Evolutionary conservation across 2,888 invertebrate species (phyloP).

Genomic region (Eurytoma adleriae): DNA sequence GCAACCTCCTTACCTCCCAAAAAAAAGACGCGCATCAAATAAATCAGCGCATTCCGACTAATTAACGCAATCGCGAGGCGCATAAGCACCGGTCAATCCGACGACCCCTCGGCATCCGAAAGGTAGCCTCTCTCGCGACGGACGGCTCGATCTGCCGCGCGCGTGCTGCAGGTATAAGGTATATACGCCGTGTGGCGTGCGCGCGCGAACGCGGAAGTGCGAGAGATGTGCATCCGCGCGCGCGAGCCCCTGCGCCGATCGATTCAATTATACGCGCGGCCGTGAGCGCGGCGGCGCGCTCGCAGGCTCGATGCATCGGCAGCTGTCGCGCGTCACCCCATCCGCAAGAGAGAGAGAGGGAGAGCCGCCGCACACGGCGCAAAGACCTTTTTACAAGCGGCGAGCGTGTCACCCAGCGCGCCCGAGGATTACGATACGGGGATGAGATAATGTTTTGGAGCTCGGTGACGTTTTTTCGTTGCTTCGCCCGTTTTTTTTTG

Average conservation of each 20-base stretch:
- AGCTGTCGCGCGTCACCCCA: slow-evolving; percentile 69
- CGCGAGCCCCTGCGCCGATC: slow-evolving; percentile 63
- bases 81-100: too few species aligned
- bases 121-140: neutral
- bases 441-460: neutral
- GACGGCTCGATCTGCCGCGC: neutral
- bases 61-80: too few species aligned
- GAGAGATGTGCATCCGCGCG: neutral
- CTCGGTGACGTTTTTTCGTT: too few species aligned
- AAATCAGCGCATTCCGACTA: too few species aligned
- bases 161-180: slow-evolving; percentile 1
- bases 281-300: slow-evolving; percentile 1
- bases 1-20: too few species aligned
- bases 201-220: neutral
- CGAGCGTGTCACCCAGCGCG: neutral
- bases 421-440: neutral
- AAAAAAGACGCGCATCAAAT: too few species aligned
- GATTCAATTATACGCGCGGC: slow-evolving; percentile 71
- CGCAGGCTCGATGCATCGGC: slow-evolving; percentile 58
- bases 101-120: too few species aligned
- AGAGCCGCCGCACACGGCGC: slow-evolving; percentile 22
- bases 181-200: neutral
- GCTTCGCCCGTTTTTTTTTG: too few species aligned
- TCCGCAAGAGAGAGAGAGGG: slow-evolving; percentile 54
- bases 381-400: neutral